These are phyloP conservation scores for Vireo griseus DNA, from an alignment of 2,797 vertebrate genomes.

Conservation along the genomic window DNA sequence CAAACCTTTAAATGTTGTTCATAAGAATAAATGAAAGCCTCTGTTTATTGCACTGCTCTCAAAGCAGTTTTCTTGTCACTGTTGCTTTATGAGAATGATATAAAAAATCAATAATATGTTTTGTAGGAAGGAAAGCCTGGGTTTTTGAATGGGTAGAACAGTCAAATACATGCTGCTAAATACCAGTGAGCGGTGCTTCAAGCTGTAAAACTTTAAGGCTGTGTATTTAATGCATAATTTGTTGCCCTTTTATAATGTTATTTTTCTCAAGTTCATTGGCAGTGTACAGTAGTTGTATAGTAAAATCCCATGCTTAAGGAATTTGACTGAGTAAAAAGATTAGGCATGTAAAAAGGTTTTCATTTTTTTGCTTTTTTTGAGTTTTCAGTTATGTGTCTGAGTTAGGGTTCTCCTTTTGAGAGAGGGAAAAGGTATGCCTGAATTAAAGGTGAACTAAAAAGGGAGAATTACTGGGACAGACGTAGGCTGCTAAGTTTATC, in stretches of 20 bases:
- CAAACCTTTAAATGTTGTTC: neutral
- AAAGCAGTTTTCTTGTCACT: neutral
- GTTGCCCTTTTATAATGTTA: neutral
- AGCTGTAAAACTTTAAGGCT: neutral
- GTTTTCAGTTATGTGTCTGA: neutral
- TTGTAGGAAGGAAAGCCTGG: neutral
- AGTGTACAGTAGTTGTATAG: neutral
- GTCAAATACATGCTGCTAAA: neutral
- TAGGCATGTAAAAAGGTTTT: neutral
- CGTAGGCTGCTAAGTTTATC: neutral
- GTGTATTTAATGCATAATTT: neutral
- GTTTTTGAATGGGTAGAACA: neutral
- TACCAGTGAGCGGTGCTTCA: neutral
- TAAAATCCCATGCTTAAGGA: neutral
- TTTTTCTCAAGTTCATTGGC: neutral
- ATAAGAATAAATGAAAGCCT: neutral
- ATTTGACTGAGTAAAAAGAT: neutral
- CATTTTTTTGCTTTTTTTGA: neutral
- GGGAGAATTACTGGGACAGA: neutral
- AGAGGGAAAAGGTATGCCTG: neutral
- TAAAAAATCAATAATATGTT: fast-evolving
- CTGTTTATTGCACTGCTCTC: neutral
- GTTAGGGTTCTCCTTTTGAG: neutral
- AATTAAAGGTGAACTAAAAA: neutral
- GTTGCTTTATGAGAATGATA: neutral